These are phyloP conservation scores for Spodoptera litura DNA, from an alignment of 1,140 invertebrate genomes.

Conservation along the genomic window DNA sequence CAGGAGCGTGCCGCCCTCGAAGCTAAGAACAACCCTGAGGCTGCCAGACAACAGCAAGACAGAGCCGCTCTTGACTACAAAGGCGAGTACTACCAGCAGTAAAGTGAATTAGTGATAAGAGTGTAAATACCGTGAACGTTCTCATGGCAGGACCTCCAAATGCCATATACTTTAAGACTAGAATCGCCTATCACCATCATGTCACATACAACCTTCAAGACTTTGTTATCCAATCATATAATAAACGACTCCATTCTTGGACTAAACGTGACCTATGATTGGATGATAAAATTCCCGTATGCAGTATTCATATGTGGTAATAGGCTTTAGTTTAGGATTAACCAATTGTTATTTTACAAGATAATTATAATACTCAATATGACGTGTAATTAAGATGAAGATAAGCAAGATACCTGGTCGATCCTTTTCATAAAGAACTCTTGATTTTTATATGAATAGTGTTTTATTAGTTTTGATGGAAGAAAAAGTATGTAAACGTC, in stretches of 20 bases:
- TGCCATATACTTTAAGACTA: constrained; percentile 49
- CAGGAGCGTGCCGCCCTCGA: constrained; percentile 85
- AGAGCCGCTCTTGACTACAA: constrained; percentile 86
- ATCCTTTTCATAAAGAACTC: neutral
- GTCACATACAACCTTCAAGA: constrained; percentile 16
- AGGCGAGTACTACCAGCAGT: constrained; percentile 86
- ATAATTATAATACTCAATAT: constrained; percentile 46
- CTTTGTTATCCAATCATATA: constrained; percentile 17
- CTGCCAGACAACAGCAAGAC: constrained; percentile 84
- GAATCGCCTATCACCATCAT: constrained; percentile 33
- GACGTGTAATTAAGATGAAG: neutral
- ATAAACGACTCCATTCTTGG: constrained; percentile 9
- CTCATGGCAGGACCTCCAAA: constrained; percentile 40
- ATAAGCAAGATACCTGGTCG: neutral
- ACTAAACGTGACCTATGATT: constrained; percentile 27
- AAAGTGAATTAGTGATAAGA: constrained; percentile 53
- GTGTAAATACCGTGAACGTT: constrained; percentile 43
- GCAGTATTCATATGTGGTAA: constrained; percentile 43
- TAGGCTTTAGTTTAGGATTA: constrained; percentile 52
- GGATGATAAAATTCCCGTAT: constrained; percentile 16
- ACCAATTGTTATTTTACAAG: constrained; percentile 39
- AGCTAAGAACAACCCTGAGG: constrained; percentile 86
- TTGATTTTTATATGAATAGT: too few species aligned
- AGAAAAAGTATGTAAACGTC: too few species aligned
- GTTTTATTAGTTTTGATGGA: too few species aligned